Evolutionary conservation across 2,888 invertebrate species (phyloP), one percentile per base, ranked within the genome.

Genomic region (Caenorhabditis afra): DNA sequence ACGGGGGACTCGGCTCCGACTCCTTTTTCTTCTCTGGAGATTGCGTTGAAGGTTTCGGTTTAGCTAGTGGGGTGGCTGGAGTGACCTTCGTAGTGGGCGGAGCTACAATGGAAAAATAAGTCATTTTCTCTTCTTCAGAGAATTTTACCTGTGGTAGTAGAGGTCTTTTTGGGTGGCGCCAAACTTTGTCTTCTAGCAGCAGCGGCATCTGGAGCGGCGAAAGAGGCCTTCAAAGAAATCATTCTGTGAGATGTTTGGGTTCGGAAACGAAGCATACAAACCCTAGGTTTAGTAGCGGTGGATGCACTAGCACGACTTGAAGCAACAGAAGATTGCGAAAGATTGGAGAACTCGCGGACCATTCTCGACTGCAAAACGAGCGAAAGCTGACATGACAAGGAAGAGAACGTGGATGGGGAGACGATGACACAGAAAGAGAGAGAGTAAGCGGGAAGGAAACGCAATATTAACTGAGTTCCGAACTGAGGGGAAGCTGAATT

Each of bases 281-380:
- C 79, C 71, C 79, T 79, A 50, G 76, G 62, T 53, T 79, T 79
- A 65, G 65, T 44, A 52, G 71, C 50, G 29, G 29, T 29, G 37
- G 78, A 57, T 10, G 55, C 65, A 62, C 73, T 67, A 67, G 62
- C 58, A 67, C 79, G 73, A 70, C 57, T 66, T 16, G 81, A 75
- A 62, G 80, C 76, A 49, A 71, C 76, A 45, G 80, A 81, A 41
- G 76, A 75, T 49, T 79, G 79, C 29, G 81, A 79, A 16, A 81
- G 23, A 37, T 71, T 79, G 50, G 81, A 81, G 45, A 65, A 55
- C 55, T 81, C 81, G 44, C 81, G 81, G 22, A 70, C 66, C 81
- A 82, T 76, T 79, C 64, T 67, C 18, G 76, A 76, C 76, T 82
- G 75, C 76, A 79, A n/a, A n/a, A 81, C 35, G 29, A 18, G 49